Evolutionary conservation across 2,797 vertebrate species (phyloP).

Genomic region (Molossus molossus): DNA sequence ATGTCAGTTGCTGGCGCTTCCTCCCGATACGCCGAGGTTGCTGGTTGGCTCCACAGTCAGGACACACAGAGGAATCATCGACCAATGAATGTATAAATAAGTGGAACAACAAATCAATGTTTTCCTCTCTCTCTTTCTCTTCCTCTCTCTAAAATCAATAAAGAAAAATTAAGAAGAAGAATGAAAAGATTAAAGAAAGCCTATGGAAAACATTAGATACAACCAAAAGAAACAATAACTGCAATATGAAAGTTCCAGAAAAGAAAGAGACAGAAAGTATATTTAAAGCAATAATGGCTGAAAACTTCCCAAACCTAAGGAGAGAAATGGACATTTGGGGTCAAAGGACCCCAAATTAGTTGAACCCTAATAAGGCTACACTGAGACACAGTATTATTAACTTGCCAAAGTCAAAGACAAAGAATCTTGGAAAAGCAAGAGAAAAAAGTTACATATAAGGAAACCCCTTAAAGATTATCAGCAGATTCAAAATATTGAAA

Average conservation of each 20-base stretch:
- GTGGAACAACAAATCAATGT: neutral
- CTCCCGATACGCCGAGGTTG: neutral
- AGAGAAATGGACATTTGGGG: neutral
- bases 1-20: neutral
- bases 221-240: neutral
- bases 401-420: neutral
- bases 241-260: neutral
- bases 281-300: neutral
- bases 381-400: neutral
- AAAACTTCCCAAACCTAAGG: neutral
- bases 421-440: slow-evolving; percentile 12
- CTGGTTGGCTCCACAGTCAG: neutral
- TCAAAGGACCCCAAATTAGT: neutral
- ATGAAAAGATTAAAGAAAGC: neutral
- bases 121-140: neutral
- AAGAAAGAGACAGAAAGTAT: neutral
- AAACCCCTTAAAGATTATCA: neutral
- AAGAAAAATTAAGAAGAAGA: neutral
- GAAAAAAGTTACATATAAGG: neutral
- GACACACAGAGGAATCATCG: neutral
- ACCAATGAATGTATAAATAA: neutral
- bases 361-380: neutral
- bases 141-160: neutral
- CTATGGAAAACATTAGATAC: neutral
- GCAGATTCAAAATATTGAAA: neutral